Conservation (phyloP, 2,888 invertebrate species). For the Leptopterna dolabrata region DNA sequence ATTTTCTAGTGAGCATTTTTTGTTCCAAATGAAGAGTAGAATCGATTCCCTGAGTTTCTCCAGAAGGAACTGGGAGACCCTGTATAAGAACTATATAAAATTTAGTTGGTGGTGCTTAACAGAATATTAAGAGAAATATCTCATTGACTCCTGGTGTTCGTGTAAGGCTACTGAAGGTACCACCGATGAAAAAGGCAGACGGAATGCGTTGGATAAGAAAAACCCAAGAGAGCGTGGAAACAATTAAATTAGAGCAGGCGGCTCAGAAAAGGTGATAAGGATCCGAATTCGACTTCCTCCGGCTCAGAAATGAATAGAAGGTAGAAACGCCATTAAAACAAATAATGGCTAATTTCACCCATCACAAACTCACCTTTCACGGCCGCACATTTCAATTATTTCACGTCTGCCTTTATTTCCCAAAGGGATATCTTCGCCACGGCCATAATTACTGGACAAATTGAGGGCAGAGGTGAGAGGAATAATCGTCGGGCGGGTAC, state of each 20-base stretch:
- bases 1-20: too few species aligned
- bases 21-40: too few species aligned
- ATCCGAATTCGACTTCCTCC: slow-evolving; percentile 3
- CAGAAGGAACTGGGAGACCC: too few species aligned
- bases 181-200: background rate
- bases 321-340: background rate
- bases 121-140: too few species aligned
- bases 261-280: background rate
- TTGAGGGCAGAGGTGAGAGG: background rate
- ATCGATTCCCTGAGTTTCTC: too few species aligned
- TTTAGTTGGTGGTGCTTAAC: too few species aligned
- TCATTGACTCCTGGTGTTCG: too few species aligned
- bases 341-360: slow-evolving; percentile 12
- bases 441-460: background rate
- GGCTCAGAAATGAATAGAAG: background rate
- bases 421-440: background rate
- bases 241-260: slow-evolving; percentile 23
- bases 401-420: background rate
- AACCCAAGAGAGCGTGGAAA: slow-evolving; percentile 19
- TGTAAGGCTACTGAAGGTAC: background rate
- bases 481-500: background rate
- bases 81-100: too few species aligned
- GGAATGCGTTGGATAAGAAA: background rate
- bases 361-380: background rate
- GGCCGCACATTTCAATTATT: slow-evolving; percentile 16